Base-by-base conservation (phyloP, 2,113 vertebrate genomes). In the Grantiella picta region DNA sequence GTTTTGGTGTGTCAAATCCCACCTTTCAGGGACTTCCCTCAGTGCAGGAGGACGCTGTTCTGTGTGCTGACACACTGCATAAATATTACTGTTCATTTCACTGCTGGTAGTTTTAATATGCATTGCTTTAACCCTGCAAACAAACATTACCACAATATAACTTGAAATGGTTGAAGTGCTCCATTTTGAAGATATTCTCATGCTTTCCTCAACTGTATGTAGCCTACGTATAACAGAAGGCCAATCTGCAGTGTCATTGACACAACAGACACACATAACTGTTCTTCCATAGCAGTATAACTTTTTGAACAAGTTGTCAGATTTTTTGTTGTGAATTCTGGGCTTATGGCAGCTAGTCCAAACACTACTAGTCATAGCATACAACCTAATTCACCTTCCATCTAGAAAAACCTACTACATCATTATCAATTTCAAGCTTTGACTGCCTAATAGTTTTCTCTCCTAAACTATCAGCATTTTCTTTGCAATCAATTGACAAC, bases 111-210 rank as follows among this genome's bases (percentile, higher is more conserved):
- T 88, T 97, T 89, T 89, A 96, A 69, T 40, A 78, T 9, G 28
- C 25, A 53, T 89, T 96, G 95, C 60, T 86, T 96, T 93, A 90
- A 91, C 94, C 79, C 82, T 79, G 75, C 40, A 97, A 97, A 97
- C 82, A 89, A 94, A 92, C 83, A 85, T 86, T 91, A 81, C 35
- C 79, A 54, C 42, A 36, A 35, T 63, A 49, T 71, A 95, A 85
- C 54, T 94, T 83, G 57, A 96, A 96, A 91, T 84, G 47, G 28
- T 84, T 97, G 83, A 88, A 91, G 70, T 84, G 94, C 94, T 97
- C 57, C 16, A 35, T 94, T 90, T 92, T 89, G 90, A 96, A 97
- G 86, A 84, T 53, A 89, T 60, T 68, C 93, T 97, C 52, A 47
- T 92, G 92, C 44, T 95, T 94, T 95, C 53, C 59, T 82, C 83